Evolutionary conservation across 2,113 vertebrate genomes (phyloP), one percentile per base, ranked within the genome.

Genomic region (Triplophysa rosa): DNA sequence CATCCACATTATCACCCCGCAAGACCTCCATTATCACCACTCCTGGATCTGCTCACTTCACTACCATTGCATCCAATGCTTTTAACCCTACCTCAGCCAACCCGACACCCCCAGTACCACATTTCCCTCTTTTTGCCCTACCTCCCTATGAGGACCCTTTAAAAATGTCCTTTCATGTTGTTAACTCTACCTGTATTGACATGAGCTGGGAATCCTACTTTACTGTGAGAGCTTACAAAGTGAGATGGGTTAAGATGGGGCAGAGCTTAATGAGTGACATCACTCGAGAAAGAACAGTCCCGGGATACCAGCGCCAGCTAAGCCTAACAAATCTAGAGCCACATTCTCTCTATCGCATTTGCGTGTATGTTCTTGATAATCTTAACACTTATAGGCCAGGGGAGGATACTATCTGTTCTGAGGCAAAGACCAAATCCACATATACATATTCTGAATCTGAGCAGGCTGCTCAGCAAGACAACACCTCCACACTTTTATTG

Each of bases 161-260:
- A 82, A 95, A 95, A 24, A 95, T 99, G 58, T 95, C 91, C n/a
- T 92, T 98, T 84, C 92, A 93, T 19, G 94, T 96, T 67, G 93
- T 97, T 77, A 99, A 99, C 78, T 92, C 95, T 73, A 95, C 95
- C 17, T 96, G 89, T 79, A 95, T 98, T 11, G 94, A 96, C 78
- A 95, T 99, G 80, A 95, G 92, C 90, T 99, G 98, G 98, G 91
- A 94, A 29, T 95, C 96, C 29, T 92, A 95, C 82, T 95, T 97
- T 84, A 93, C 94, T 0, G 96, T 98, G 77, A 95, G 94, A 72
- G 95, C 96, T 0, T 99, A 98, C 90, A 98, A 96, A 89, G 93
- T 99, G 81, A 98, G 97, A 0, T 99, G 98, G 98, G 96, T 98
- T 82, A 99, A 98, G 87, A 94, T 97, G 92, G 95, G 95, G 69